phyloP scores from a whole-genome alignment of 1,140 invertebrate species.

The Cotesia glomerata region DNA sequence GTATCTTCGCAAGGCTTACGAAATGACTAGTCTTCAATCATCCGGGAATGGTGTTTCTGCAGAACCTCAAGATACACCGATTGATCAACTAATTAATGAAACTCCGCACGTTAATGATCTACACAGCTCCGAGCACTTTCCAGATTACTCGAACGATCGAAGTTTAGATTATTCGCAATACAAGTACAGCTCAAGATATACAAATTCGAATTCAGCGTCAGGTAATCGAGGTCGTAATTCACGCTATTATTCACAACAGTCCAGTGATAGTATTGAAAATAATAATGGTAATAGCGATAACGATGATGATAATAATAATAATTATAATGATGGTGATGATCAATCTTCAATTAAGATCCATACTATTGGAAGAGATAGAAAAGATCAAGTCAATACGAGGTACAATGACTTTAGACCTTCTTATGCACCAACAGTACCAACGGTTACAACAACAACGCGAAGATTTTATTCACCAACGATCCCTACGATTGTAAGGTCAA shows the following conservation, averaged over 20 bases:
- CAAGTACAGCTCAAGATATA: constrained; percentile 25
- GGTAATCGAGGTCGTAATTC: constrained; percentile 5
- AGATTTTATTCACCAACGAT: constrained; percentile 56
- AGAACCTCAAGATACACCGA: neutral
- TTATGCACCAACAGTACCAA: constrained; percentile 56
- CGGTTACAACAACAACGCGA: constrained; percentile 53
- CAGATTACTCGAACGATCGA: neutral
- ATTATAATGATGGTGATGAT: neutral
- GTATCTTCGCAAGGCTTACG: constrained; percentile 56
- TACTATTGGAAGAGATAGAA: constrained; percentile 26
- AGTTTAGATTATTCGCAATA: neutral
- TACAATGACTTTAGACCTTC: constrained; percentile 48
- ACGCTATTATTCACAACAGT: constrained; percentile 12
- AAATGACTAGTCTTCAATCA: constrained; percentile 50
- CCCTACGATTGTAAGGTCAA: constrained; percentile 47
- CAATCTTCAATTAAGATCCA: constrained; percentile 24
- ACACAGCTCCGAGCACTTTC: neutral
- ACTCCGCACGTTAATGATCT: constrained; percentile 10
- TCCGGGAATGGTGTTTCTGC: constrained; percentile 25
- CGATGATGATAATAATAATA: neutral
- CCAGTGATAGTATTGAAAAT: too few species aligned
- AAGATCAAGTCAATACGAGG: constrained; percentile 3
- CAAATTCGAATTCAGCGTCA: neutral
- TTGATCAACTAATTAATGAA: neutral
- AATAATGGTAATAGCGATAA: too few species aligned